These are phyloP conservation scores for Zaprionus ghesquierei DNA, from an alignment of 1,140 invertebrate genomes.

Conservation along the genomic window DNA sequence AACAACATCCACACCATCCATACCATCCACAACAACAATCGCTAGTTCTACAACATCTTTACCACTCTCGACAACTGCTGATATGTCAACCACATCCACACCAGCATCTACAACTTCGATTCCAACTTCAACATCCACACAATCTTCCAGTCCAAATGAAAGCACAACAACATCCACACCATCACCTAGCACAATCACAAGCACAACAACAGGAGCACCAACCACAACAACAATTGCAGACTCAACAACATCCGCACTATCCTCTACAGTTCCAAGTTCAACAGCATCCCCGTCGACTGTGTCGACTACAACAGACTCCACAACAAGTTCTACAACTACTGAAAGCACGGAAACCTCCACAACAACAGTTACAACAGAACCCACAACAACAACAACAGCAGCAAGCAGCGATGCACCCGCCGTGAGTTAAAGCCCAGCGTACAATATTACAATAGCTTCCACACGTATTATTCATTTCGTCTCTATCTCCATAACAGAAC, in stretches of 20 bases:
- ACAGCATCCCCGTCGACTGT: not conserved
- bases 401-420: not conserved
- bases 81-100: not conserved
- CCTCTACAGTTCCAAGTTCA: not conserved
- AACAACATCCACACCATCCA: too few relatives aligned
- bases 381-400: slow-evolving; percentile 1
- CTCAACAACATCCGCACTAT: not conserved
- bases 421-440: not conserved
- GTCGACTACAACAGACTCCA: not conserved
- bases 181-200: not conserved
- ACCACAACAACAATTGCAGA: not conserved
- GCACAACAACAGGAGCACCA: not conserved
- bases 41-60: not conserved
- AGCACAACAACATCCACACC: not conserved
- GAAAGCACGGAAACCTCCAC: not conserved
- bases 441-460: not conserved
- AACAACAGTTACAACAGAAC: not conserved
- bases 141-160: not conserved
- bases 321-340: not conserved
- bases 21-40: not conserved
- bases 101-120: not conserved
- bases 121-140: not conserved
- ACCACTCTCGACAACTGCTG: not conserved
- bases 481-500: not conserved
- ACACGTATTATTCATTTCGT: not conserved